These are phyloP conservation scores for Zenarchopterus dispar DNA, from an alignment of 2,797 vertebrate genomes.

Conservation along the genomic window DNA sequence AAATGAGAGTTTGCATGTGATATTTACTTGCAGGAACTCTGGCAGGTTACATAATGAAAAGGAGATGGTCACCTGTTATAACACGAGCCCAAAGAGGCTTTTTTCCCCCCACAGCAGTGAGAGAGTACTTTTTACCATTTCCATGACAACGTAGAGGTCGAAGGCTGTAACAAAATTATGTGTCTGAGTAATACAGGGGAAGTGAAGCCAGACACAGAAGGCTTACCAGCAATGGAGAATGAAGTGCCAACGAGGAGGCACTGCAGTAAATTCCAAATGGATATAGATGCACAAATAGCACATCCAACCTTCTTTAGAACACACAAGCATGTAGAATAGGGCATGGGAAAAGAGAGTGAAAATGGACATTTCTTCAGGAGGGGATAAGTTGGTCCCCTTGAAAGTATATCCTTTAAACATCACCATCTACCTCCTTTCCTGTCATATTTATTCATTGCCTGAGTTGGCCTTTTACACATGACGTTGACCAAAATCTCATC, in stretches of 20 bases:
- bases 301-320: not conserved
- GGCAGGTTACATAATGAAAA: slow-evolving; percentile 15
- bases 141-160: slow-evolving; percentile 61
- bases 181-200: slow-evolving; percentile 39
- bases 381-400: slow-evolving; percentile 15
- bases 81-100: slow-evolving; percentile 22
- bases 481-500: slow-evolving; percentile 39
- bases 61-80: slow-evolving; percentile 29
- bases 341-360: not conserved
- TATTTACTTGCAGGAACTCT: slow-evolving; percentile 22
- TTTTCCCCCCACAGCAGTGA: slow-evolving; percentile 19
- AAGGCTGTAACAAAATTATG: slow-evolving; percentile 40
- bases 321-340: slow-evolving; percentile 5
- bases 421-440: slow-evolving; percentile 30
- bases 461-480: slow-evolving; percentile 55
- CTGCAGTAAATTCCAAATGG: not conserved
- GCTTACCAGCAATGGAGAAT: slow-evolving; percentile 29
- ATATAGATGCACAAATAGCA: slow-evolving; percentile 1
- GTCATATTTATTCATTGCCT: slow-evolving; percentile 30
- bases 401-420: slow-evolving; percentile 38
- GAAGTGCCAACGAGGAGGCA: slow-evolving; percentile 14
- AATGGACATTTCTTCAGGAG: not conserved
- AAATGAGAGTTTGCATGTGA: slow-evolving; percentile 30
- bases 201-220: slow-evolving; percentile 26
- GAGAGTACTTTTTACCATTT: slow-evolving; percentile 43